Evolutionary conservation across 1,140 invertebrate species (phyloP), one percentile per base, ranked within the genome.

Genomic region (Spodoptera litura): DNA sequence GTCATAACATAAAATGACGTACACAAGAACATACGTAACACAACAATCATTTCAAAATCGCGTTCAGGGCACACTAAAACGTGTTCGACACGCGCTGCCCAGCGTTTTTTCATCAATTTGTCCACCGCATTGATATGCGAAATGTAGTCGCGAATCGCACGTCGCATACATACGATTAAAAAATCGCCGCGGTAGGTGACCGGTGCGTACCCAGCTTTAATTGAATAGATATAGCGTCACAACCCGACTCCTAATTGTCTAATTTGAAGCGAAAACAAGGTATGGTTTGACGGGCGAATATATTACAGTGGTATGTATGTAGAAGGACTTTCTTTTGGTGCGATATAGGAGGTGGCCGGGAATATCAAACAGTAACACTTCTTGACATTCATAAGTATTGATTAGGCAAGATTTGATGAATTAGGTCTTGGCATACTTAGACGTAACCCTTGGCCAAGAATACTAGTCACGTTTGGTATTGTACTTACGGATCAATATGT

Each of bases 261-360:
- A 91, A 94, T 94, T 94, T 94, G 91, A 89, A 89, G 90, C 93
- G 92, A 94, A 94, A 94, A 92, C 93, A 90, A 87, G 81, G 88
- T 87, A 89, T 83, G 80, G 88, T 90, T 44, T 88, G 88, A 86
- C 88, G 85, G 88, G 87, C 88, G 88, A 92, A 94, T 93, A 89
- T 88, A 91, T 91, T 89, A 89, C 85, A 89, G 89, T 89, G 91
- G 90, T 88, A 91, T 92, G 88, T 86, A 89, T 92, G 88, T 86
- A 89, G 89, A 89, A 91, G 91, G 90, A 93, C 92, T 93, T 94
- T 94, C 92, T 93, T 94, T 94, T 93, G 88, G 93, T 85, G 83
- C 88, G 88, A 89, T 87, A 87, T 91, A 90, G 87, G 87, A 85
- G 84, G 83, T 73, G 85, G 73, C 76, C 70, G 85, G 81, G 91